phyloP scores from a whole-genome alignment of 2,888 invertebrate species.

The Rutpela maculata region DNA sequence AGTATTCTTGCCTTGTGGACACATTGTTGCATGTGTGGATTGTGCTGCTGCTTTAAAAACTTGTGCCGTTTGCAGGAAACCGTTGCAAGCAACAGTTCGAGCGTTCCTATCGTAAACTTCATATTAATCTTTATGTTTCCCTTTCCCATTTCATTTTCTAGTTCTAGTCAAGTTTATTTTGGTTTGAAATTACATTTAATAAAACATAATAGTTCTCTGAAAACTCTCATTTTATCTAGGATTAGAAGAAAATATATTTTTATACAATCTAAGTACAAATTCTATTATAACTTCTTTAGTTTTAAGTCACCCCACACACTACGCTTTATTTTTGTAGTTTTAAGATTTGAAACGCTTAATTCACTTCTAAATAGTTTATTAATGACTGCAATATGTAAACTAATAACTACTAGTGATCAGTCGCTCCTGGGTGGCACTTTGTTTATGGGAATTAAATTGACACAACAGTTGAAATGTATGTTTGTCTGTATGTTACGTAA shows the following conservation, averaged over 20 bases:
- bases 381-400: conserved; percentile 57
- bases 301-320: conserved; percentile 46
- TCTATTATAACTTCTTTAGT: conserved; percentile 45
- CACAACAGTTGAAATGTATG: conserved; percentile 53
- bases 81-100: conserved; percentile 81
- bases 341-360: conserved; percentile 54
- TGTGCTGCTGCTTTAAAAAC: conserved; percentile 91
- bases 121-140: conserved; percentile 29
- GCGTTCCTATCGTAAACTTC: conserved; percentile 77
- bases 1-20: conserved; percentile 96
- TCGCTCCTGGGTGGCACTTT: conserved; percentile 40
- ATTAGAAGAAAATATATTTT: conserved; percentile 55
- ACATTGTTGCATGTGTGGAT: conserved; percentile 93
- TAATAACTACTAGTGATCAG: conserved; percentile 50
- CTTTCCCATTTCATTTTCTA: conserved; percentile 48
- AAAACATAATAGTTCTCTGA: conserved; percentile 44
- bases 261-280: conserved; percentile 57
- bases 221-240: conserved; percentile 50
- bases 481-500: conserved; percentile 57
- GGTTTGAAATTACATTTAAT: conserved; percentile 45
- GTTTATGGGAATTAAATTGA: conserved; percentile 48
- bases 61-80: conserved; percentile 91
- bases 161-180: conserved; percentile 56
- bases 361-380: conserved; percentile 50
- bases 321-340: conserved; percentile 50